phyloP scores from a whole-genome alignment of 2,888 invertebrate species.

The Cephalotes varians region DNA sequence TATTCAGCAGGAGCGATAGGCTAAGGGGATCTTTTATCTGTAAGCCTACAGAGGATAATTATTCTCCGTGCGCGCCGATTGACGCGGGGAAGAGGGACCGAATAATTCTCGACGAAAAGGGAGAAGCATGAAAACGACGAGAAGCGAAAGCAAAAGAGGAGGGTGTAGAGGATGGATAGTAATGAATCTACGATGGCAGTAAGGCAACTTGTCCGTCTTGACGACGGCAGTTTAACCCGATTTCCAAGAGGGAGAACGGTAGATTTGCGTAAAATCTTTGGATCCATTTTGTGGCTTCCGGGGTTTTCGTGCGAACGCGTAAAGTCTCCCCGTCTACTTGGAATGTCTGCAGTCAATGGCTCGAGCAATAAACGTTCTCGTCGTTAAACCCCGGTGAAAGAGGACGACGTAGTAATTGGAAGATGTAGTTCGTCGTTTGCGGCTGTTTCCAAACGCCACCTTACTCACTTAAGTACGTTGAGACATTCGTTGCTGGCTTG shows the following conservation, averaged over 20 bases:
- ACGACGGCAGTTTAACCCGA: conserved; percentile 74
- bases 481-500: conserved; percentile 1
- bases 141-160: conserved; percentile 43
- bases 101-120: conserved; percentile 75
- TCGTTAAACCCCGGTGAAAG: conserved; percentile 59
- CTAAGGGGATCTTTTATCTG: conserved; percentile 79
- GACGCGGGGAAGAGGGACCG: conserved; percentile 62
- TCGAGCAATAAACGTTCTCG: conserved; percentile 58
- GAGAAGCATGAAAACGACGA: conserved; percentile 56
- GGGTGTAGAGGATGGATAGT: conserved; percentile 61
- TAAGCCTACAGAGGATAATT: conserved; percentile 82
- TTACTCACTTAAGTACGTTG: conserved; percentile 23
- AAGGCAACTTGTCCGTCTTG: conserved; percentile 66
- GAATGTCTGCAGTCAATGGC: conserved; percentile 68
- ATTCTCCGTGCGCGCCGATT: conserved; percentile 78
- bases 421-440: conserved; percentile 44
- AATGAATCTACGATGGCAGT: conserved; percentile 79
- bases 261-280: conserved; percentile 77
- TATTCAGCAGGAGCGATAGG: conserved; percentile 62
- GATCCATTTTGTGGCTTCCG: conserved; percentile 74
- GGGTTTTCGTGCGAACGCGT: conserved; percentile 66
- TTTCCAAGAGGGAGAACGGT: conserved; percentile 68
- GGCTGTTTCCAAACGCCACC: conserved; percentile 41
- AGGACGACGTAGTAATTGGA: conserved; percentile 61
- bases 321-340: conserved; percentile 54